phyloP scores from a whole-genome alignment of 2,888 invertebrate species.

The Tinea pellionella region DNA sequence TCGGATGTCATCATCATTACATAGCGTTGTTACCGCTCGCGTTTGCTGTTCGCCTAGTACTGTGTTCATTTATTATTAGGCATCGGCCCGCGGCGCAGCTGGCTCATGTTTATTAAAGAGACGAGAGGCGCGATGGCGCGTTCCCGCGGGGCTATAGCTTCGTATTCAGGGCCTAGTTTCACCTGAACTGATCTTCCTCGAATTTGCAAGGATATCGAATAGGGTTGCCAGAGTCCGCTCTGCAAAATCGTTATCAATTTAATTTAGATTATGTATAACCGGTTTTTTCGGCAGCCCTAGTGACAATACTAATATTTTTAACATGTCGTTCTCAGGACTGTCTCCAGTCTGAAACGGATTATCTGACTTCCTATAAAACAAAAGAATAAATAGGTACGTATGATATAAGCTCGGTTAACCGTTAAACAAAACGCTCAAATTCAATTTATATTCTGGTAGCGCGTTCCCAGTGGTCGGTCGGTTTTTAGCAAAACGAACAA shows the following conservation, averaged over 20 bases:
- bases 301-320: too few species aligned
- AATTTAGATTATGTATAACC: too few species aligned
- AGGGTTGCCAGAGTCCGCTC: too few species aligned
- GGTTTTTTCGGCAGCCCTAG: too few species aligned
- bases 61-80: slow-evolving; percentile 45
- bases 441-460: slow-evolving; percentile 33
- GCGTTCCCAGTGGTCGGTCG: slow-evolving; percentile 10
- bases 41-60: slow-evolving; percentile 23
- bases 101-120: slow-evolving; percentile 48
- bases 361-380: slow-evolving; percentile 15
- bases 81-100: slow-evolving; percentile 26
- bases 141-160: slow-evolving; percentile 13
- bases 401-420: too few species aligned
- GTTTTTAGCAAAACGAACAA: slow-evolving; percentile 13
- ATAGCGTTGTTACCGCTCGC: slow-evolving; percentile 7
- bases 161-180: slow-evolving; percentile 31
- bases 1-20: slow-evolving; percentile 8
- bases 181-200: slow-evolving; percentile 28
- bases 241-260: too few species aligned
- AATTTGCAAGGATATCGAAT: slow-evolving; percentile 10
- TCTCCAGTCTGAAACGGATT: too few species aligned
- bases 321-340: too few species aligned
- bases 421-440: slow-evolving; percentile 37
- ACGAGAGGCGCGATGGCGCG: background rate
- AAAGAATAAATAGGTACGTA: background rate